phyloP scores from a whole-genome alignment of 2,797 vertebrate genomes.

The Epinephelus coioides region DNA sequence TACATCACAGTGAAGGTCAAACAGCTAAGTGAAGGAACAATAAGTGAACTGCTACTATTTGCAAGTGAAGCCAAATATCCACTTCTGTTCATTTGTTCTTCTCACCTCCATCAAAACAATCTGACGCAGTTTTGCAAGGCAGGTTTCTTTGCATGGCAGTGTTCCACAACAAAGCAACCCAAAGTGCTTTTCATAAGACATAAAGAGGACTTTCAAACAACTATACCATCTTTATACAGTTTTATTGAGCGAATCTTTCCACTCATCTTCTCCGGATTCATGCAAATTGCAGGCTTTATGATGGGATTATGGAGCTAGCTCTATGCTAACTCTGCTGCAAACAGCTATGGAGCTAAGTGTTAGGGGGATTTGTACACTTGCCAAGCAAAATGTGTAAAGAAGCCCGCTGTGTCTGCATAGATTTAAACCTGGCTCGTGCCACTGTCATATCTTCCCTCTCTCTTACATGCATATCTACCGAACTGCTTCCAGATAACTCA shows the following conservation, averaged over 20 bases:
- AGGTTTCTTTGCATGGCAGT: neutral
- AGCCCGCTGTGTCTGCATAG: slow-evolving; percentile 1
- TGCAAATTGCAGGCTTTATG: neutral
- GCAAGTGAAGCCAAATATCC: neutral
- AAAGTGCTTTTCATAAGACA: neutral
- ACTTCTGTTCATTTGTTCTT: slow-evolving; percentile 1
- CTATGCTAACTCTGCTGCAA: slow-evolving; percentile 1
- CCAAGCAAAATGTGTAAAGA: neutral
- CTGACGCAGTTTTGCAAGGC: neutral
- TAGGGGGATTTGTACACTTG: neutral
- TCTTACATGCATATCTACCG: neutral
- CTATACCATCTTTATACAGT: neutral
- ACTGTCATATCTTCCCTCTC: neutral
- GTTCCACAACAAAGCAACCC: too few relatives aligned
- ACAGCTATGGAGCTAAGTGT: slow-evolving; percentile 1
- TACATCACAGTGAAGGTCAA: slow-evolving; percentile 18
- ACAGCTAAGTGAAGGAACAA: neutral
- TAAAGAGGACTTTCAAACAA: neutral
- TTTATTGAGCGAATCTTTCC: neutral
- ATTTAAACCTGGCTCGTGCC: slow-evolving; percentile 14
- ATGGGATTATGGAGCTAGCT: slow-evolving; percentile 25
- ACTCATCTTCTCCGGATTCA: neutral
- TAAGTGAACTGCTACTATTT: neutral
- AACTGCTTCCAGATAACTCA: neutral
- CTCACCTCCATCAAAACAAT: slow-evolving; percentile 14